Base-by-base conservation (phyloP, 1,140 invertebrate species). In the Listronotus oregonensis region DNA sequence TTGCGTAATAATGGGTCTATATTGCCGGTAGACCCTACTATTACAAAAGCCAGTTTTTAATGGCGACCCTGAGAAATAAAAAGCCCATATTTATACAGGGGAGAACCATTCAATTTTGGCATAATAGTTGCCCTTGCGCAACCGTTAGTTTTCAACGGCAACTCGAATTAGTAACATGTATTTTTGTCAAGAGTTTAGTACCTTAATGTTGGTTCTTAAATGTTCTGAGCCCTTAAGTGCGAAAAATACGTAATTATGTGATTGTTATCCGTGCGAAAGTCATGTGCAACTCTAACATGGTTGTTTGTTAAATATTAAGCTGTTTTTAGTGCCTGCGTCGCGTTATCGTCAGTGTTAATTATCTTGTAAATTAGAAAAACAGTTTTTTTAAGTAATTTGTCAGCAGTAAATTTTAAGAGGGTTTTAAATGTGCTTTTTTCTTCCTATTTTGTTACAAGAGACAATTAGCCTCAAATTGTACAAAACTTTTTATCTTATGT, bases 41-140 rank as follows among this genome's bases (percentile, higher is more conserved):
- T 75, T 75, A 77, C 73, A 75, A 75, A 76, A 75, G 74, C 73
- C 62, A 69, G 74, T 73, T 74, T 77, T 77, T 75, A 77, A 77
- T 75, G 74, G 75, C 75, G 70, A 69, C 75, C 71, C 70, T 75
- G 73, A 73, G 61, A 54, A 44, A 61, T 55, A 1, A 68, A 71
- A 69, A 70, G 67, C 64, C 70, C 61, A 71, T 70, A 69, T 69
- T 74, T 75, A 71, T 68, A 68, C 68, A 63, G 59, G 73, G 71
- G 63, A 65, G 65, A 63, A 57, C 55, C 62, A 51, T 52, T 44
- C 64, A 67, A 68, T 61, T 67, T 55, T 66, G 61, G 52, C 40
- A 50, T 54, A 42, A 62, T 49, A 58, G 47, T 32, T 43, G 21
- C 44, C 59, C 52, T 62, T 60, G 64, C 64, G 57, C 56, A 66